phyloP scores from a whole-genome alignment of 37 sponge, comb jelly and placozoan genomes.

The Spongia lamella region DNA sequence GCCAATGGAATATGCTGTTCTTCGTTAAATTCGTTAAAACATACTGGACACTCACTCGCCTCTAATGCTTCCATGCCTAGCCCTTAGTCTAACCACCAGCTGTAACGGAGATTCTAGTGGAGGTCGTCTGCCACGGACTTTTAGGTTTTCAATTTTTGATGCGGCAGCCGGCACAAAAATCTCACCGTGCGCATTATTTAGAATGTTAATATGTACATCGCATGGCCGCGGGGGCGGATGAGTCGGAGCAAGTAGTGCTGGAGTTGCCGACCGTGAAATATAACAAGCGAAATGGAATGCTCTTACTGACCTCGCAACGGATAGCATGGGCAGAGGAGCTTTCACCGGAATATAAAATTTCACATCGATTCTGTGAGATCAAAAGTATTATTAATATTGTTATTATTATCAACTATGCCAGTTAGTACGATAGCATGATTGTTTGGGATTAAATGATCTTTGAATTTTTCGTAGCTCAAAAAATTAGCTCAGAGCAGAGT shows the following conservation, averaged over 20 bases:
- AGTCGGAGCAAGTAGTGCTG: conserved; percentile 44
- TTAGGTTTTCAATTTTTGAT: too few species aligned
- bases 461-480: conserved; percentile 54
- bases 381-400: too few species aligned
- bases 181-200: too few species aligned
- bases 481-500: conserved; percentile 78
- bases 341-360: conserved; percentile 46
- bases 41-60: conserved; percentile 84
- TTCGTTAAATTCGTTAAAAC: conserved; percentile 46
- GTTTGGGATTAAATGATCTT: neutral
- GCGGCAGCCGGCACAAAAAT: too few species aligned
- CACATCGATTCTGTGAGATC: conserved; percentile 51
- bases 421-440: too few species aligned
- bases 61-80: conserved; percentile 19
- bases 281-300: conserved; percentile 77
- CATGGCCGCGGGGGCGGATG: conserved; percentile 7
- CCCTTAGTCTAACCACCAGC: too few species aligned
- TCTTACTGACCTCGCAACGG: conserved; percentile 62
- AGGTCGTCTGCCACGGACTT: too few species aligned
- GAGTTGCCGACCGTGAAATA: conserved; percentile 60
- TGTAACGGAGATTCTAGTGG: too few species aligned
- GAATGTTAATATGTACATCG: too few species aligned
- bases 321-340: conserved; percentile 73
- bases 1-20: conserved; percentile 49
- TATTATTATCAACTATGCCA: too few species aligned